Evolutionary conservation across 2,888 invertebrate genomes (phyloP), one percentile per base, ranked within the genome.

Genomic region (Neoaliturus tenellus): DNA sequence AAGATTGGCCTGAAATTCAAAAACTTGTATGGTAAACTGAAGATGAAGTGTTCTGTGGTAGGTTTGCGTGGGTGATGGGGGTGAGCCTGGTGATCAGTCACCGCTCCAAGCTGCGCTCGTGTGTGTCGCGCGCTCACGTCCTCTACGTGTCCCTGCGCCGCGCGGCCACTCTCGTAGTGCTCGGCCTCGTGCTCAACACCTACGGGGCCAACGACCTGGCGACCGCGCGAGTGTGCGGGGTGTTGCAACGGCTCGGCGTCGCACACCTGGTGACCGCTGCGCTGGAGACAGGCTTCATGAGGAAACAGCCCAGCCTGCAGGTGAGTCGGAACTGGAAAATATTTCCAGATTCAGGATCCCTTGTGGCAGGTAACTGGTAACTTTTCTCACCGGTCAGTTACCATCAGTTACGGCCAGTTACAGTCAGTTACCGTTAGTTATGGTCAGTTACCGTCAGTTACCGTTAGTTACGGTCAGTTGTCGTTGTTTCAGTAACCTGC

Each of bases 1-100:
- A n/a, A n/a, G n/a, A n/a, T n/a, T n/a, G n/a, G n/a, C n/a, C n/a
- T n/a, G n/a, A n/a, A n/a, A n/a, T n/a, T n/a, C n/a, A n/a, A n/a
- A n/a, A n/a, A n/a, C n/a, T n/a, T n/a, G n/a, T n/a, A n/a, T n/a
- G n/a, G n/a, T n/a, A n/a, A n/a, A n/a, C n/a, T n/a, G n/a, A n/a
- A n/a, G n/a, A n/a, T n/a, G n/a, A n/a, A n/a, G n/a, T n/a, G n/a
- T n/a, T n/a, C n/a, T n/a, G n/a, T n/a, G n/a, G 12, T 14, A 95
- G 95, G 94, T 97, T 97, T 90, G 93, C 96, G 33, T 97, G 96
- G 94, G 93, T 97, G n/a, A 97, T 97, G 96, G 97, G 97, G 0
- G 92, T 96, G 84, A 94, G 96, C 0, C 91, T 96, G 85, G 94
- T 94, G 0, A 92, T 96, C 84, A 95, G 96, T 0, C 92, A 96